Evolutionary conservation across 2,113 vertebrate genomes (phyloP), one percentile per base, ranked within the genome.

Genomic region (Crotalus viridis): DNA sequence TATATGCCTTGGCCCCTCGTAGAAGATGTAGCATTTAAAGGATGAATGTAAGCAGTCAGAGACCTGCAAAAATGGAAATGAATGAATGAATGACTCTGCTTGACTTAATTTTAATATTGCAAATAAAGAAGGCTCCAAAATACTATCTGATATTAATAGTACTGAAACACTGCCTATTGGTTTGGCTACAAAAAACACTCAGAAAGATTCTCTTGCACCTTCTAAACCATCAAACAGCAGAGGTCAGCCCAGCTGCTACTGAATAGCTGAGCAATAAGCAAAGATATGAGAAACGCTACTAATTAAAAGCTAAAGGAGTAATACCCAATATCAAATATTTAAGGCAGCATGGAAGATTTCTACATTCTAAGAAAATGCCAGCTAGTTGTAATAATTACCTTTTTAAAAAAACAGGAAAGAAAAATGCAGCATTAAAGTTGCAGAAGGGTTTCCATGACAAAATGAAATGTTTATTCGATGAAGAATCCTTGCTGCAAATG

Each of bases 261-360:
- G 97, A 97, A 97, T 92, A 74, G 94, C 95, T 96, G 96, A 97
- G 90, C 95, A 95, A 96, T 95, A 96, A 96, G 95, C 95, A 97
- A 97, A 97, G 95, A 96, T 96, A 89, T 91, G 94, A 96, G 96
- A 97, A 97, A 96, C 94, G 93, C 95, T 94, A 96, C 97, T 97
- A 97, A 98, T 98, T 97, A 96, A 97, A 97, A 96, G 94, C 95
- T 96, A 97, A 97, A 97, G 97, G 81, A 97, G 94, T 96, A 97
- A 97, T 96, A 97, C 92, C 94, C 97, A 95, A 92, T 94, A 93
- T 93, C 95, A 96, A 96, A 93, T 95, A 96, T 95, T 95, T 97
- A 94, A 97, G 93, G 96, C 93, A 91, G 55, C 92, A 95, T 92
- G 92, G 93, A 92, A 95, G 64, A 90, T 91, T 96, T 97, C 96